Percentiles rank a stretch among this genome's conserved stretches.
Evolutionary conservation across 2,113 vertebrate genomes (phyloP).

Genomic region (Sylvicapra grimmia): DNA sequence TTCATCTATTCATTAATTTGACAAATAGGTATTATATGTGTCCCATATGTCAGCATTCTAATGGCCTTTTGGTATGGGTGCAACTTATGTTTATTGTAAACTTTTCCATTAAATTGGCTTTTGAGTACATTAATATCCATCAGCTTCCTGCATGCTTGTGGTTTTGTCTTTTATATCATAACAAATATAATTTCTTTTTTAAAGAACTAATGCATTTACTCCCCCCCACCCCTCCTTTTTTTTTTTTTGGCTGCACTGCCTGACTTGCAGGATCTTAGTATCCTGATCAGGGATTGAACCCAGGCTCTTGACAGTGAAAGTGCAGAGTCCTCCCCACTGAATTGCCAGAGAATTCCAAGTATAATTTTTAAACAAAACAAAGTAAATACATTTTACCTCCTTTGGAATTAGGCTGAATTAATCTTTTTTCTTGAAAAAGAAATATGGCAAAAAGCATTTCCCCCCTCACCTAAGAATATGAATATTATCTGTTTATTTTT

Average conservation of each 20-base stretch:
- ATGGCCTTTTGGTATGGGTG: background rate
- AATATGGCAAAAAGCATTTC: background rate
- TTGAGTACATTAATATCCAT: background rate
- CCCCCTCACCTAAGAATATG: background rate
- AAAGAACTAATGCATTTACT: background rate
- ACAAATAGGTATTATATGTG: background rate
- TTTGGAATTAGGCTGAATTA: background rate
- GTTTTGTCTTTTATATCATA: conserved; percentile 23
- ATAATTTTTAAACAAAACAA: background rate
- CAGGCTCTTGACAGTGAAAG: background rate
- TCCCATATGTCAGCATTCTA: background rate
- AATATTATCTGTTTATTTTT: background rate
- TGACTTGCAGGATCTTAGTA: background rate
- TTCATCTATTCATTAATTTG: background rate
- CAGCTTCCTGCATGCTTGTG: background rate
- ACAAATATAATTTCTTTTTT: background rate
- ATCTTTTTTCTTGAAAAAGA: background rate
- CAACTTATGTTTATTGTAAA: background rate
- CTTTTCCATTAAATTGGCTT: conserved; percentile 1
- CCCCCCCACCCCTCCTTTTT: background rate
- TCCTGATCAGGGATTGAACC: background rate
- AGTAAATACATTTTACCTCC: background rate
- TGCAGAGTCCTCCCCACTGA: background rate
- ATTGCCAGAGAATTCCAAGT: background rate
- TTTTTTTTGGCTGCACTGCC: background rate